A percentile compares a stretch with the other conserved stretches of the same genome.
These are phyloP conservation scores for Origma solitaria DNA, from an alignment of 2,113 vertebrate species.

Conservation along the genomic window DNA sequence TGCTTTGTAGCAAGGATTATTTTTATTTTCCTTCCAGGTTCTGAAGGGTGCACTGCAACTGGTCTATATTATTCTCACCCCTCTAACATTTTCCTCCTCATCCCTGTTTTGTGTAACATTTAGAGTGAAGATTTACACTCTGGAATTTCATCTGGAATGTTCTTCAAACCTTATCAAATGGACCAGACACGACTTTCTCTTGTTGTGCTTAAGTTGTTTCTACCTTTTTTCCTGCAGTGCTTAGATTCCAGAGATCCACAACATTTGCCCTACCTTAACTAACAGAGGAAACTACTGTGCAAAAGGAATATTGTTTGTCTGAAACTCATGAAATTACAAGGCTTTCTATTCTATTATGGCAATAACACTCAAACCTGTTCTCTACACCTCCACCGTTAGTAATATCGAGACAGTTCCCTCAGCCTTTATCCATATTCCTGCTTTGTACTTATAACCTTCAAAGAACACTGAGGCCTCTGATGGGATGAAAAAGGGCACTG, in stretches of 20 bases:
- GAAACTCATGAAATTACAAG: background rate
- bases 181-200: background rate
- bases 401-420: background rate
- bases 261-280: background rate
- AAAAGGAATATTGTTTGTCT: background rate
- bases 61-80: background rate
- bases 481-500: background rate
- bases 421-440: background rate
- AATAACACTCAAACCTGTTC: background rate
- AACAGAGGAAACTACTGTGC: background rate
- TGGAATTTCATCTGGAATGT: background rate
- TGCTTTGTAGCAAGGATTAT: background rate
- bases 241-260: background rate
- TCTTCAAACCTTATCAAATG: background rate
- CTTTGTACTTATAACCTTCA: background rate
- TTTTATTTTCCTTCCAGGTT: background rate
- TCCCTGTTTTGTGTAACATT: background rate
- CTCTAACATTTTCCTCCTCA: background rate
- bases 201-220: background rate
- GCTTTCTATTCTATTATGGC: background rate
- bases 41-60: background rate
- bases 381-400: background rate
- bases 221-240: background rate
- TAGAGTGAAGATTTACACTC: background rate
- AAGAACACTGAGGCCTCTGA: background rate